Evolutionary conservation across 2,113 vertebrate species (phyloP).

Genomic region (Neogale vison): DNA sequence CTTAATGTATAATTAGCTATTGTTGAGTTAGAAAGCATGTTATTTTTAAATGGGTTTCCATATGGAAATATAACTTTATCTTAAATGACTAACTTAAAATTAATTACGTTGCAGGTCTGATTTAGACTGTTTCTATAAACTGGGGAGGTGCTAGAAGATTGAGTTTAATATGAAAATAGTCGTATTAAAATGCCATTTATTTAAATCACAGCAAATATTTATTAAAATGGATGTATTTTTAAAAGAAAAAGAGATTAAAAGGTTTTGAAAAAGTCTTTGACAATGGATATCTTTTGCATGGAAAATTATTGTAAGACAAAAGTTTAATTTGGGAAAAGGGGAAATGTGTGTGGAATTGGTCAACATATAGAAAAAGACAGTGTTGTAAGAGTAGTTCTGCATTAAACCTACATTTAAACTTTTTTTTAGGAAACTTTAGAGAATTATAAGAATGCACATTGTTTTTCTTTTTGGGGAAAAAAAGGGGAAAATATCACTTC

Average conservation of each 20-base stretch:
- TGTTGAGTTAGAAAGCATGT: neutral
- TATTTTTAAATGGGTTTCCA: slow-evolving; percentile 49
- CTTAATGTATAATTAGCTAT: neutral
- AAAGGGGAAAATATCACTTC: neutral
- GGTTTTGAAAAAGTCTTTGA: neutral
- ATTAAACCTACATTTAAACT: neutral
- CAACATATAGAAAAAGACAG: neutral
- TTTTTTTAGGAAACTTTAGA: slow-evolving; percentile 1
- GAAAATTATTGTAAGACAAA: neutral
- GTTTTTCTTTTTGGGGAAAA: neutral
- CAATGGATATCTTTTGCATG: neutral
- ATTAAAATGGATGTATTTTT: neutral
- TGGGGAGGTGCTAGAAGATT: neutral
- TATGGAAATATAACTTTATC: slow-evolving; percentile 49
- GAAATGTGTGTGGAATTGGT: neutral
- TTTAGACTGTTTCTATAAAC: neutral
- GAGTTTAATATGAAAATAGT: neutral
- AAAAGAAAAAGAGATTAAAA: neutral
- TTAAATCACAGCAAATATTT: neutral
- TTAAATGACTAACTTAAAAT: neutral
- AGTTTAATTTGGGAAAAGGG: neutral
- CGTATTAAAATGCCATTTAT: neutral
- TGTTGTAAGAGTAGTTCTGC: neutral
- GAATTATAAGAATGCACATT: neutral
- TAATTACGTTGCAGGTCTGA: neutral